Evolutionary conservation across 2,888 invertebrate species (phyloP), one percentile per base, ranked within the genome.

Genomic region (Mesodorylaimus sp.): DNA sequence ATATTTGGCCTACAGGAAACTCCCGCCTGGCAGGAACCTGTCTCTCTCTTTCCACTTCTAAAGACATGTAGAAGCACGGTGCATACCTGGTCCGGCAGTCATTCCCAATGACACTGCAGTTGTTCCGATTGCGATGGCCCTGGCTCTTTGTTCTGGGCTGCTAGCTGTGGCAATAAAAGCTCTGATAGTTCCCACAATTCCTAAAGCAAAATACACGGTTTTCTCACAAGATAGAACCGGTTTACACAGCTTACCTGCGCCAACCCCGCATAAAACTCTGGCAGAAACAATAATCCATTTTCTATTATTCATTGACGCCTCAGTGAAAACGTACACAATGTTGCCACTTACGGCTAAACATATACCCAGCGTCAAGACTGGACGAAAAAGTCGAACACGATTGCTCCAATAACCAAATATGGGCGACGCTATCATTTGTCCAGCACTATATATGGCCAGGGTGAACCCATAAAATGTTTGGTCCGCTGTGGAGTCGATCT

Each of bases 381-480:
- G 57, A 24, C 61, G 50, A 45, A 61, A 60, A 39, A 53, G 57
- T 3, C 54, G 51, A 7, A 60, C 52, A 3, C 47, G 46, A 53
- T 62, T 65, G 25, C 61, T 58, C 64, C 63, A 63, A 23, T 52
- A 58, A 3, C 68, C 68, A 50, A 68, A 67, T 3, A 64, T 27
- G 2, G 67, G 67, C 1, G 67, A 64, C 3, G 67, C 63, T 16
- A 66, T 42, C 21, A 69, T 60, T 54, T 69, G 68, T 5, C 68
- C 68, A 3, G 68, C 39, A 41, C 66, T 66, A 54, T 64, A 68
- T 1, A 61, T 56, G 2, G 68, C 66, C 1, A 68, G 64, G 16
- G 67, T 64, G 61, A 64, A 67, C 5, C 68, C 68, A 19, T 67
- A 59, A 51, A 64, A 66, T 2, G 47, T 52, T 42, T 57, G 56